Conservation (phyloP, 1,140 invertebrate species). For the Phortica variegata region DNA sequence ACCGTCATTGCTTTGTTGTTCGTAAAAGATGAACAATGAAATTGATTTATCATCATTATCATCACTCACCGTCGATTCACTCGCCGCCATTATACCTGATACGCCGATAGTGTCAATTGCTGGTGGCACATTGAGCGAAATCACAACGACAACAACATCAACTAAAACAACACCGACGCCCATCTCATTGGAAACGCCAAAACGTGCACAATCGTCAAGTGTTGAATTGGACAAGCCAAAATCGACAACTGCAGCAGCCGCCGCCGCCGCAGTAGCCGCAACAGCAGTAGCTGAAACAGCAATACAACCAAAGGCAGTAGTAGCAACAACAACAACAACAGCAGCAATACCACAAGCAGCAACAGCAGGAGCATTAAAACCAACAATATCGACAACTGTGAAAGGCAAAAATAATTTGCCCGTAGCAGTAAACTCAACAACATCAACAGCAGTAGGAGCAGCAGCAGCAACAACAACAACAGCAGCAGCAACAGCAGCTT, state of each 20-base stretch:
- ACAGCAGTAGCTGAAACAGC: neutral
- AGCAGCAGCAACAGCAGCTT: slow-evolving; percentile 1
- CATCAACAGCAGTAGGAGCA: slow-evolving; percentile 9
- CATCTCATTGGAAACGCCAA: slow-evolving; percentile 28
- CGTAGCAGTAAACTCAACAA: slow-evolving; percentile 4
- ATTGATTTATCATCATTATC: slow-evolving; percentile 24
- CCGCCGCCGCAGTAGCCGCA: neutral
- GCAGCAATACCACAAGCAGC: neutral
- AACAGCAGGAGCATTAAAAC: neutral
- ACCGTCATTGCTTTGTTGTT: too few species aligned
- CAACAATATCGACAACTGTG: neutral
- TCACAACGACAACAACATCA: slow-evolving; percentile 47
- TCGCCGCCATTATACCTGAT: slow-evolving; percentile 38
- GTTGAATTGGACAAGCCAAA: neutral
- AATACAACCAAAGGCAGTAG: too few species aligned
- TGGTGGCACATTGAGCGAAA: slow-evolving; percentile 44
- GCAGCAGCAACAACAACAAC: neutral
- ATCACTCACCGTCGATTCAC: slow-evolving; percentile 11
- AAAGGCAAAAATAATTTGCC: slow-evolving; percentile 22
- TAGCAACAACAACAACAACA: slow-evolving; percentile 3
- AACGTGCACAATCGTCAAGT: neutral
- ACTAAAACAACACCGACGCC: slow-evolving; percentile 50
- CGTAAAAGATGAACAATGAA: slow-evolving; percentile 34
- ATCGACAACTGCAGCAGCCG: neutral
- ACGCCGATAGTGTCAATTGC: slow-evolving; percentile 53